Evolutionary conservation across 2,113 vertebrate genomes (phyloP).

Genomic region (Psilopogon haemacephalus): DNA sequence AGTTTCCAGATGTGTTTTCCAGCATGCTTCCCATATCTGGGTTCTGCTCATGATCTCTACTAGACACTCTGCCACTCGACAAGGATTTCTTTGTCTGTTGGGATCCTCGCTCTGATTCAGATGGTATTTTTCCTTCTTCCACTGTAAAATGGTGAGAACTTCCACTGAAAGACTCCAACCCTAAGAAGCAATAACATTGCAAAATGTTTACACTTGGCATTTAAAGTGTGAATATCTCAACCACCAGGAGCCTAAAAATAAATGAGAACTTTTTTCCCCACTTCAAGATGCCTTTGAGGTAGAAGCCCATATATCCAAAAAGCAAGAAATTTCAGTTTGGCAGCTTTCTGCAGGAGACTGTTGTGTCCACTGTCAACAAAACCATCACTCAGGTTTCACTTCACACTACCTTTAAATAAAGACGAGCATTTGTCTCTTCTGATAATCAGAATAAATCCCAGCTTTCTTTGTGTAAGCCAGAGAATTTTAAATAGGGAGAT

Average conservation of each 20-base stretch:
- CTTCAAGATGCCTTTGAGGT: neutral
- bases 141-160: constrained; percentile 71
- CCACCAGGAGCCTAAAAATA: neutral
- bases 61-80: constrained; percentile 64
- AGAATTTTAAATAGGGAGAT: neutral
- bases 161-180: constrained; percentile 65
- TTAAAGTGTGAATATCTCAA: neutral
- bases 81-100: constrained; percentile 75
- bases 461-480: neutral
- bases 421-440: neutral
- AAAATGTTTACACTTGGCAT: neutral
- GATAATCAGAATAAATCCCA: neutral
- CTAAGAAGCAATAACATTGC: constrained; percentile 48
- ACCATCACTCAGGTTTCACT: neutral
- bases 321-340: neutral
- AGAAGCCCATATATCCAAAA: neutral
- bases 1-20: constrained; percentile 78
- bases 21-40: constrained; percentile 75
- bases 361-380: neutral
- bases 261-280: neutral
- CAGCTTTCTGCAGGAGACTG: neutral
- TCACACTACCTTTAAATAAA: neutral
- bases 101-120: constrained; percentile 74
- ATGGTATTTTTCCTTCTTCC: constrained; percentile 78
- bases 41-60: constrained; percentile 72